A percentile compares a stretch with the other conserved stretches of the same genome.
phyloP scores from a whole-genome alignment of 2,113 vertebrate genomes.

The Microtus oregoni region DNA sequence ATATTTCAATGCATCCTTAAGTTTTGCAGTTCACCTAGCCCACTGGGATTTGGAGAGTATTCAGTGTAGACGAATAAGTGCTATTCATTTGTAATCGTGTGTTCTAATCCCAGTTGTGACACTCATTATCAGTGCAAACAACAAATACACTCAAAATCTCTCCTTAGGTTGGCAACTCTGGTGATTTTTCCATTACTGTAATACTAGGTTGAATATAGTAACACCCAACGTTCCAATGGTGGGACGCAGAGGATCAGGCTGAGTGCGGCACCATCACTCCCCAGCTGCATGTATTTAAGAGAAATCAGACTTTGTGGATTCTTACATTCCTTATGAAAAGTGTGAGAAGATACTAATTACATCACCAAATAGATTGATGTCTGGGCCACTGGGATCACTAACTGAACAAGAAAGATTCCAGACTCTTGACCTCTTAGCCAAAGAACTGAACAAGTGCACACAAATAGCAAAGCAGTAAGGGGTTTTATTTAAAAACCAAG shows the following conservation, averaged over 20 bases:
- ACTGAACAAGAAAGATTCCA: no score
- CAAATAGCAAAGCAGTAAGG: background rate
- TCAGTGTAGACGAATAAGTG: background rate
- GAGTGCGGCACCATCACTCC: no score
- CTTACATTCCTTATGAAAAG: background rate
- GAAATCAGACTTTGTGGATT: background rate
- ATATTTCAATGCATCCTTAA: background rate
- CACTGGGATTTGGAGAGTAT: background rate
- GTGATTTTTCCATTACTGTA: background rate
- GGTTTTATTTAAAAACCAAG: background rate
- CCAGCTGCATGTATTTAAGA: background rate
- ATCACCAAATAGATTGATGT: background rate
- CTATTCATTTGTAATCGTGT: background rate
- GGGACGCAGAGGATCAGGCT: background rate
- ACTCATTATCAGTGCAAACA: background rate
- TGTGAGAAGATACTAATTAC: background rate
- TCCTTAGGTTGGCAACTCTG: no score
- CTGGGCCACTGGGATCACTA: background rate
- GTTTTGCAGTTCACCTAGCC: background rate
- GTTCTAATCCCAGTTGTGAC: background rate
- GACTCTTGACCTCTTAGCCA: background rate
- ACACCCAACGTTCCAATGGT: background rate
- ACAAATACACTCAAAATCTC: background rate
- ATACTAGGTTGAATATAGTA: background rate
- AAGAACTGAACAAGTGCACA: background rate